Conservation (phyloP, 2,888 invertebrate genomes). For the Caenorhabditis afra region DNA sequence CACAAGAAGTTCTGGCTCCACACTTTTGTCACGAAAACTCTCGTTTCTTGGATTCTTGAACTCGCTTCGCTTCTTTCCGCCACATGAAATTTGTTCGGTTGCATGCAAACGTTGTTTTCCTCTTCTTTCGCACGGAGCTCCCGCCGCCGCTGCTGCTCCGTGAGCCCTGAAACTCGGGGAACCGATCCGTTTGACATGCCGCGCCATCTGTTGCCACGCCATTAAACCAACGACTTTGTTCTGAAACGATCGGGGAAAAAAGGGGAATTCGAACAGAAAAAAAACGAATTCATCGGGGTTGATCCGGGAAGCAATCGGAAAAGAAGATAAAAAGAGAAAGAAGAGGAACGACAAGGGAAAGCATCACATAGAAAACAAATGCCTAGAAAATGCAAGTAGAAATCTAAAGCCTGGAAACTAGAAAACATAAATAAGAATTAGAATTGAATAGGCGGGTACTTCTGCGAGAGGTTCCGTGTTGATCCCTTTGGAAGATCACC, state of each 20-base stretch:
- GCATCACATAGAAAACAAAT: slow-evolving; percentile 2
- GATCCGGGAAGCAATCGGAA: no score
- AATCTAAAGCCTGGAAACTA: neutral
- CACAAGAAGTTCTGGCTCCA: no score
- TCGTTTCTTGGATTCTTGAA: no score
- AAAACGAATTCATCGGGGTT: slow-evolving; percentile 22
- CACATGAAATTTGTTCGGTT: no score
- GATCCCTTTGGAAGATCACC: slow-evolving; percentile 63
- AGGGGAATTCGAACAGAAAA: no score
- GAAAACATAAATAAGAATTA: slow-evolving; percentile 14
- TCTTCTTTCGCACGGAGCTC: slow-evolving; percentile 1
- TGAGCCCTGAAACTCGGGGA: slow-evolving; percentile 7
- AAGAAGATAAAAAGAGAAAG: neutral
- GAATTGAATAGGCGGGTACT: slow-evolving; percentile 37
- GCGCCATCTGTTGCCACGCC: slow-evolving; percentile 50
- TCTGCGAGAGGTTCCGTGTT: slow-evolving; percentile 2
- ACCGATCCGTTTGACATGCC: slow-evolving; percentile 45
- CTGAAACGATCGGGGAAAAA: slow-evolving; percentile 10
- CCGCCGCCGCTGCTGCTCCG: neutral
- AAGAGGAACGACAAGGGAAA: slow-evolving; percentile 5
- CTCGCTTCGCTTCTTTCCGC: no score
- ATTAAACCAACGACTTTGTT: slow-evolving; percentile 45
- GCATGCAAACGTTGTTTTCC: slow-evolving; percentile 21
- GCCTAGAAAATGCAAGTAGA: slow-evolving; percentile 27
- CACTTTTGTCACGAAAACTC: no score